Base-by-base conservation (phyloP, 2,888 invertebrate genomes). In the Hypolimnas misippus region DNA sequence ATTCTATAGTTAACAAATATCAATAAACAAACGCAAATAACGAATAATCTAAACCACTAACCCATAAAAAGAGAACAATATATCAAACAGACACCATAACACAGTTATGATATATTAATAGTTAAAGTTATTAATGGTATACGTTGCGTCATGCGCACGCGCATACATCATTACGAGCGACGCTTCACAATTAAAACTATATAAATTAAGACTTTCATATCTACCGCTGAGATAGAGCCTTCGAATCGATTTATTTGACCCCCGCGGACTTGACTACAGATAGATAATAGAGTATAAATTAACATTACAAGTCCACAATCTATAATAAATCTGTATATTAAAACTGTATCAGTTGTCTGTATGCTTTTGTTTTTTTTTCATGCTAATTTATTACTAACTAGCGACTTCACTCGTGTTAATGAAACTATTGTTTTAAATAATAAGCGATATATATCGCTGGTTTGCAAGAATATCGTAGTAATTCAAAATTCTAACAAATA, bases 171-270 rank as follows among this genome's bases (percentile, higher is more conserved):
- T 52, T 40, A 49, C 38, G 31, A 17, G 46, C 60, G 55, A 62
- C 64, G 62, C 56, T 52, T 59, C 53, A 62, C 59, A 64, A 62
- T 62, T 67, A 64, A 62, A 66, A 55, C 58, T 31, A 59, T 63
- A 70, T 69, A 67, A 68, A 66, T 70, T 62, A 67, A 68, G 63
- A 67, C 60, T 63, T 66, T 66, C 65, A 65, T 61, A 54, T 63
- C 59, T 54, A 63, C 73, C 70, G 76, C 74, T 71, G 66, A 73
- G 44, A 86, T 84, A 83, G 79, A 81, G 77, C 79, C 79, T 81
- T 84, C 82, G 81, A 77, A 85, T 87, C 87, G 86, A 86, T 85
- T 69, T 80, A 77, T 77, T 73, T 75, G 82, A 78, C 82, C 83
- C 87, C 87, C 77, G 85, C 66, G 76, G 86, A 65, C 76, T 31